Evolutionary conservation across 2,888 invertebrate genomes (phyloP).

Genomic region (Brachyptera putata): DNA sequence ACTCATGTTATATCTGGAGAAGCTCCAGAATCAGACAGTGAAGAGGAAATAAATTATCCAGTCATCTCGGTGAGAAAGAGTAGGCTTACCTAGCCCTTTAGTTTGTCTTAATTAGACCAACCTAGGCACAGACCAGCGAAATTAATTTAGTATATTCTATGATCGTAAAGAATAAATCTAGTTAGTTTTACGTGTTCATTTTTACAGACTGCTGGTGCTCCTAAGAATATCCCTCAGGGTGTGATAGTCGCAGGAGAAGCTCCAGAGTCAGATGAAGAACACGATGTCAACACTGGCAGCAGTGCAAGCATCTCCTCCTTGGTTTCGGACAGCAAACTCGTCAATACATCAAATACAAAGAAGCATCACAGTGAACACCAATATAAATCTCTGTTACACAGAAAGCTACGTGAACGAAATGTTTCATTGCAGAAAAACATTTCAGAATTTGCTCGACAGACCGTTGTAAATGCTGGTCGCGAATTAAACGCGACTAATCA

Average conservation of each 20-base stretch:
- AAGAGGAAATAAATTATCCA: slow-evolving; percentile 32
- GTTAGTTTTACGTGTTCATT: too few relatives aligned
- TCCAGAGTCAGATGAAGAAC: slow-evolving; percentile 35
- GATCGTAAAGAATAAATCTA: too few relatives aligned
- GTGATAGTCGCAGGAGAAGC: slow-evolving; percentile 34
- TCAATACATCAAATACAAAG: neutral
- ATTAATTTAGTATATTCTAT: neutral
- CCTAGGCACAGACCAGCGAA: too few relatives aligned
- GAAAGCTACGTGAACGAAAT: slow-evolving; percentile 34
- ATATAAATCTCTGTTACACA: slow-evolving; percentile 34
- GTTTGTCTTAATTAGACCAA: neutral
- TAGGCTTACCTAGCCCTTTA: neutral
- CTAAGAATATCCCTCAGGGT: too few relatives aligned
- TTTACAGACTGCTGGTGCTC: too few relatives aligned
- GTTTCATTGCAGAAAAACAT: slow-evolving; percentile 31
- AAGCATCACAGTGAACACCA: slow-evolving; percentile 26
- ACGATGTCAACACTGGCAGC: slow-evolving; percentile 29
- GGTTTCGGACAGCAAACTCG: slow-evolving; percentile 14
- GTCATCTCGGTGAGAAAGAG: neutral
- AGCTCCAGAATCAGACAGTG: slow-evolving; percentile 35
- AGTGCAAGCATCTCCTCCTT: slow-evolving; percentile 31
- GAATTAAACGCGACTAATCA: slow-evolving; percentile 31
- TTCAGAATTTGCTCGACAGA: slow-evolving; percentile 26
- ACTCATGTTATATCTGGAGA: slow-evolving; percentile 32
- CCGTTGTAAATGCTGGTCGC: slow-evolving; percentile 22